Evolutionary conservation across 1,140 invertebrate species (phyloP).

Genomic region (Drosophila saltans): DNA sequence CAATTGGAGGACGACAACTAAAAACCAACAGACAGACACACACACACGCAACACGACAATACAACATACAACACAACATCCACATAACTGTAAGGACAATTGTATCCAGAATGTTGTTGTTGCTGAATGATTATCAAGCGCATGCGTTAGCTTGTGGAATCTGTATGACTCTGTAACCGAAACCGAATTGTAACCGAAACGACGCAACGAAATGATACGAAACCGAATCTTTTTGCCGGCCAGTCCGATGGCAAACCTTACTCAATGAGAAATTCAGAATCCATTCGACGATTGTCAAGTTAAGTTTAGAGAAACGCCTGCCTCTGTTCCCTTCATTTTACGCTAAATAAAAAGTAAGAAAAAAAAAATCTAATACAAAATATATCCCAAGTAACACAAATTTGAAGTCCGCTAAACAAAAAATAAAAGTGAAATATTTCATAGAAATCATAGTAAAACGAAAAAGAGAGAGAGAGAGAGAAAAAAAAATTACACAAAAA

Average conservation of each 20-base stretch:
- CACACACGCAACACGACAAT: not conserved
- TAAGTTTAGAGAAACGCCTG: slow-evolving; percentile 67
- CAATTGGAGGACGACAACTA: slow-evolving; percentile 45
- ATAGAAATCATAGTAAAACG: not conserved
- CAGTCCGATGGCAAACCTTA: slow-evolving; percentile 60
- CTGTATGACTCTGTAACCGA: slow-evolving; percentile 41
- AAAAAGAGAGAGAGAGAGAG: not conserved
- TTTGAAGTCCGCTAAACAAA: slow-evolving; percentile 24
- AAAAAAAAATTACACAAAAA: not conserved
- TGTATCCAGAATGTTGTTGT: slow-evolving; percentile 34
- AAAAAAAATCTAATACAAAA: slow-evolving; percentile 36
- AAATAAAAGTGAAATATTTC: slow-evolving; percentile 27
- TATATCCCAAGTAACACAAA: slow-evolving; percentile 34
- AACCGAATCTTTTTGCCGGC: slow-evolving; percentile 33
- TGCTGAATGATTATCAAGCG: slow-evolving; percentile 50
- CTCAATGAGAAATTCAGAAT: slow-evolving; percentile 82
- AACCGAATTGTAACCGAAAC: slow-evolving; percentile 25
- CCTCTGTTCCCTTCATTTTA: slow-evolving; percentile 67
- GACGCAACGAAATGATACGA: slow-evolving; percentile 27
- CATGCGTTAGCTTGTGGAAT: slow-evolving; percentile 72
- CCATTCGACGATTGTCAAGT: slow-evolving; percentile 79
- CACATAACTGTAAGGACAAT: not conserved
- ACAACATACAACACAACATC: not conserved
- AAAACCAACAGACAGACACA: not conserved
- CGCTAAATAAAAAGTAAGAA: slow-evolving; percentile 54